Evolutionary conservation across 2,113 vertebrate genomes (phyloP), one percentile per base, ranked within the genome.

Genomic region (Ranitomeya variabilis): DNA sequence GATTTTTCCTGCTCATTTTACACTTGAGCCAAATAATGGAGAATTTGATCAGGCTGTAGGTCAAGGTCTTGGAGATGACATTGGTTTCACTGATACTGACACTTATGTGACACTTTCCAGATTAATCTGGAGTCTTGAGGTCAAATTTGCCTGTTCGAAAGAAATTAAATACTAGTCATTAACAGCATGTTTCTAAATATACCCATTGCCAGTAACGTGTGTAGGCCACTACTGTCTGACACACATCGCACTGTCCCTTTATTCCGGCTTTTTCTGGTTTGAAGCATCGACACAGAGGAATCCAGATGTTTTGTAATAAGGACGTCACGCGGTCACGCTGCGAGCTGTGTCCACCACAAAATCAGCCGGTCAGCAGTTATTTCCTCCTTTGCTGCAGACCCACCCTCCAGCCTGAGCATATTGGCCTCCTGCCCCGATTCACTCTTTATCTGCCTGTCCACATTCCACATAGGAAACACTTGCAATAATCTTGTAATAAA

Each of bases 401-500:
- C 21, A 23, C 86, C 73, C 86, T 80, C 76, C n/a, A 67, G 86
- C 31, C 79, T 74, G 37, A 14, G 52, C 54, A 23, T 6, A 45
- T 73, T 88, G 87, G 87, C 80, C 73, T 8, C 1, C 2, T 11
- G 87, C 87, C 80, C 78, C 10, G 37, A 10, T 67, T 88, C n/a
- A 26, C 79, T 83, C 87, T 88, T 83, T 88, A 83, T 88, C 87
- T 88, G 23, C 55, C 86, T n/a, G 21, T 31, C 19, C 87, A 80
- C 62, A 80, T 80, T 87, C 86, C 77, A 31, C 86, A 83, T 60
- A 88, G 79, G 80, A 83, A 82, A 81, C 86, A 74, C 86, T 88
- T 80, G 79, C 67, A 87, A 81, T 81, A 81, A 81, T 87, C 60
- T n/a, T 51, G 64, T 73, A 59, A 60, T 81, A 80, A 60, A 87